Conservation (phyloP, 2,113 vertebrate species). For the Tringa solitaria region DNA sequence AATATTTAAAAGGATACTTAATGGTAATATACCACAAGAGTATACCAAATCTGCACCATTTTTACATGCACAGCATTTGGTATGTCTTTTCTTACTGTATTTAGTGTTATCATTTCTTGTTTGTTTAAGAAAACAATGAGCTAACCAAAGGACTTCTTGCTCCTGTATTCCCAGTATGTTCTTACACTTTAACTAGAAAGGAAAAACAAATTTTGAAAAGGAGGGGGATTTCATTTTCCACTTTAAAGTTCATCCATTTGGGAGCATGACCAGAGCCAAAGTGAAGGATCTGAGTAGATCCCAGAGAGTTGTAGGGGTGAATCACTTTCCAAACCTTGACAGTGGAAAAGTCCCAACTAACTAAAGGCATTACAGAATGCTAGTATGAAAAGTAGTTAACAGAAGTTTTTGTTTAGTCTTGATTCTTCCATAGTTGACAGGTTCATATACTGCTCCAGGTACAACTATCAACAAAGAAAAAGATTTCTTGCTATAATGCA, state of each 20-base stretch:
- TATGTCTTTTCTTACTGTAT: not conserved
- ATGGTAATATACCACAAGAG: not conserved
- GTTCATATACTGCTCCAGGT: not conserved
- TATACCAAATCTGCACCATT: not conserved
- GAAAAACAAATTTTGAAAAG: not conserved
- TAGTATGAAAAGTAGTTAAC: not conserved
- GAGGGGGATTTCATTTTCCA: not conserved
- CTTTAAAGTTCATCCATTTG: not conserved
- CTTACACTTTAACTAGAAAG: not conserved
- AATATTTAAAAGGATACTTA: not conserved
- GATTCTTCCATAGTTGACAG: not conserved
- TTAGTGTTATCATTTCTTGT: not conserved
- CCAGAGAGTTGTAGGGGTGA: not conserved
- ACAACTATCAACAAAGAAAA: not conserved
- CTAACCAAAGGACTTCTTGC: not conserved
- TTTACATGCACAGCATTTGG: not conserved
- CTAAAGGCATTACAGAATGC: not conserved
- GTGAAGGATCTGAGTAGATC: not conserved
- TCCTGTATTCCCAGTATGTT: not conserved
- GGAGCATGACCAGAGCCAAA: not conserved
- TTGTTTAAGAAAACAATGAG: not conserved
- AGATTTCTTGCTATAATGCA: not conserved
- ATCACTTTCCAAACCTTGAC: not conserved
- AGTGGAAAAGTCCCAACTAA: not conserved
- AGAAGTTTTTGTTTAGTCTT: not conserved